Percentiles rank a stretch among this genome's conserved stretches.
Conservation (phyloP, 2,113 vertebrate species). For the Crotalus helleri region DNA sequence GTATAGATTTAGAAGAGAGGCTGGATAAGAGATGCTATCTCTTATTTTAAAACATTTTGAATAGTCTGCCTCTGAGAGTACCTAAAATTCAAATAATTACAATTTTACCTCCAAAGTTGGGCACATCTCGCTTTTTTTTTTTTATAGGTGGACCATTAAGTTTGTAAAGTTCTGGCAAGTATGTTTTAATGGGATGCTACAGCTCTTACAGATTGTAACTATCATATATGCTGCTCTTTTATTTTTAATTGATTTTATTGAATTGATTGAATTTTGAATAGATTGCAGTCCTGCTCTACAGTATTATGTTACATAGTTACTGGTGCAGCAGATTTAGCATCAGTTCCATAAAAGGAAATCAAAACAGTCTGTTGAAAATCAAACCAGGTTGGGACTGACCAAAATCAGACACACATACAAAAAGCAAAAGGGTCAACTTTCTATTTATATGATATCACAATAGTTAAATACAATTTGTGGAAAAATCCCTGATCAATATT, state of each 20-base stretch:
- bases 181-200: not conserved
- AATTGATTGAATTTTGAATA: not conserved
- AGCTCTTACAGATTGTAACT: not conserved
- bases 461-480: slow-evolving; percentile 34
- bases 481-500: slow-evolving; percentile 46
- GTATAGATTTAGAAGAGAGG: not conserved
- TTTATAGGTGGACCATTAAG: not conserved
- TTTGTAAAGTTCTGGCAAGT: not conserved
- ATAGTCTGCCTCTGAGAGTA: not conserved
- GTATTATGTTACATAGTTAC: not conserved
- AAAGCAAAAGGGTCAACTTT: not conserved
- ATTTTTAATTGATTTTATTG: slow-evolving; percentile 9
- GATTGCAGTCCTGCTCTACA: not conserved
- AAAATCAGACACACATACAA: slow-evolving; percentile 10
- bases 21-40: not conserved
- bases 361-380: slow-evolving; percentile 20
- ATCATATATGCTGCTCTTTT: not conserved
- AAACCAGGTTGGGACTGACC: slow-evolving; percentile 4
- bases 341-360: slow-evolving; percentile 28
- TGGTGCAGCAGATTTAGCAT: not conserved
- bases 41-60: not conserved
- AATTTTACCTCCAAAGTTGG: not conserved
- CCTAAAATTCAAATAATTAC: not conserved
- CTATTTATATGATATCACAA: slow-evolving; percentile 43
- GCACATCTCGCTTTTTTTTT: not conserved